phyloP scores from a whole-genome alignment of 2,888 invertebrate genomes.

The Lypha dubia region DNA sequence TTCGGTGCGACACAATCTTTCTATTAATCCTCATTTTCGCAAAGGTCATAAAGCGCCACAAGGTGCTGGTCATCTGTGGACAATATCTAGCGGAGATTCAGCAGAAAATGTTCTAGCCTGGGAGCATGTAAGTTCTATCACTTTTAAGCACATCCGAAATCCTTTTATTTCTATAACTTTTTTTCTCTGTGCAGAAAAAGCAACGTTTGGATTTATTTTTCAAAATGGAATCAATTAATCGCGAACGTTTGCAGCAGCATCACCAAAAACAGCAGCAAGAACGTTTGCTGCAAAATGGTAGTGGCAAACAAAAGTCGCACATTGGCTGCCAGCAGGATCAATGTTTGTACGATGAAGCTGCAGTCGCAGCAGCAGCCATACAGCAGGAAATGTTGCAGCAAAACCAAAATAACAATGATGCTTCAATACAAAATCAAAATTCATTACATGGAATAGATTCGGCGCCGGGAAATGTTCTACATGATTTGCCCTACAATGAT shows the following conservation, averaged over 20 bases:
- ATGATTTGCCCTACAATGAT: constrained; percentile 77
- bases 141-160: neutral
- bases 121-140: constrained; percentile 84
- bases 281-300: constrained; percentile 65
- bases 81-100: constrained; percentile 88
- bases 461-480: constrained; percentile 21
- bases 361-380: constrained; percentile 81
- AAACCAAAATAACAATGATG: constrained; percentile 58
- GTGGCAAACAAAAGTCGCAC: constrained; percentile 60
- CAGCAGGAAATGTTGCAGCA: constrained; percentile 81
- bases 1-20: constrained; percentile 94
- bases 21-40: constrained; percentile 95
- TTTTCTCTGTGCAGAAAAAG: constrained; percentile 82
- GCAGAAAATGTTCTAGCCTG: constrained; percentile 84
- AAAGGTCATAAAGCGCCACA: constrained; percentile 94
- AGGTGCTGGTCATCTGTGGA: constrained; percentile 95
- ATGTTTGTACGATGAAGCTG: constrained; percentile 80
- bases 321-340: constrained; percentile 74
- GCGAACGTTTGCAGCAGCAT: constrained; percentile 80
- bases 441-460: constrained; percentile 33
- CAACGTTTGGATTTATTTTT: constrained; percentile 85
- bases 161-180: neutral
- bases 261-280: constrained; percentile 76
- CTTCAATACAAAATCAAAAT: constrained; percentile 58
- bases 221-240: constrained; percentile 83